Conservation (phyloP, 2,113 vertebrate genomes). For the Athene noctua region DNA sequence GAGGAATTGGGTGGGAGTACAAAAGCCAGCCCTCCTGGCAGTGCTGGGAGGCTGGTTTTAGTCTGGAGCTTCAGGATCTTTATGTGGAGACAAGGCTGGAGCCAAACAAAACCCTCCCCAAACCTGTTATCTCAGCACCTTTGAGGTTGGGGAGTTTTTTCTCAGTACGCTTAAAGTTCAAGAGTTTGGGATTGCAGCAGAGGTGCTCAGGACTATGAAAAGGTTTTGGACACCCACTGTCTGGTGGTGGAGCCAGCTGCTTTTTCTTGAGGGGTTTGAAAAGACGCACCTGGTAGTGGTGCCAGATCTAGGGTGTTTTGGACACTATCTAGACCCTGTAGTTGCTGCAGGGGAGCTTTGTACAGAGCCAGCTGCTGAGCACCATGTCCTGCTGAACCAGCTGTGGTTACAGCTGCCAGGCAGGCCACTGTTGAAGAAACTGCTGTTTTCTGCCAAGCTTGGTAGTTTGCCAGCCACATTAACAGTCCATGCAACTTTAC, state of each 20-base stretch:
- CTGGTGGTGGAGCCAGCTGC: not conserved
- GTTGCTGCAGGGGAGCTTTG: not conserved
- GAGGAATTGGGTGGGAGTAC: not conserved
- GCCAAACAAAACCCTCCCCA: not conserved
- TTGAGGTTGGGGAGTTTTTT: not conserved
- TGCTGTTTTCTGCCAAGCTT: not conserved
- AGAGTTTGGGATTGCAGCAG: not conserved
- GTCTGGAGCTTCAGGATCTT: not conserved
- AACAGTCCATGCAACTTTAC: not conserved
- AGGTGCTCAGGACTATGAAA: not conserved
- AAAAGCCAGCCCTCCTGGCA: not conserved
- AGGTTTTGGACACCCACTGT: not conserved
- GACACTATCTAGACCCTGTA: fast-evolving
- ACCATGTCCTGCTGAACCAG: not conserved
- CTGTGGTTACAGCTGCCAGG: not conserved
- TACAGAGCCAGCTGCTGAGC: not conserved
- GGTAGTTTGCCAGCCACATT: not conserved
- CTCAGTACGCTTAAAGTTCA: not conserved
- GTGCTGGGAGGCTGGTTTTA: not conserved
- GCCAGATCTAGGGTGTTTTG: not conserved
- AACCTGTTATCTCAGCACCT: not conserved
- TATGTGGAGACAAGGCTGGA: not conserved
- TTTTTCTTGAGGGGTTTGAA: not conserved
- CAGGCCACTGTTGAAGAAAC: not conserved
- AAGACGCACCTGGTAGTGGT: not conserved